Conservation (phyloP, 2,797 vertebrate species). For the Notolabrus celidotus region DNA sequence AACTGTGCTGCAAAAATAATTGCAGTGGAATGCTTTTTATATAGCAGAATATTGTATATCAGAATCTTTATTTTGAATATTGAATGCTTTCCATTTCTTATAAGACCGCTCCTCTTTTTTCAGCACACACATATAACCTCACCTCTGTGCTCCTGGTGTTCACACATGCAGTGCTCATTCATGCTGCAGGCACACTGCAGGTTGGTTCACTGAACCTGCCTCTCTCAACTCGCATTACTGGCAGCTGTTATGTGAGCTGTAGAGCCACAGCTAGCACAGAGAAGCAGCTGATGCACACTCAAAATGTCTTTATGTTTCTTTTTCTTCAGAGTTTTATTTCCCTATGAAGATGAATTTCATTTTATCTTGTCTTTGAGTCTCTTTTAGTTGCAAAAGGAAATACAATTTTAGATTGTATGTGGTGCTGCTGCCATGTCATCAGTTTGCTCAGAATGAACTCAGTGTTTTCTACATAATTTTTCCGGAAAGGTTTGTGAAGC, state of each 20-base stretch:
- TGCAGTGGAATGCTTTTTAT: too few relatives aligned
- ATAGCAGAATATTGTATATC: neutral
- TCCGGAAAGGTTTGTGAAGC: conserved; percentile 1
- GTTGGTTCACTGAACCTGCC: conserved; percentile 32
- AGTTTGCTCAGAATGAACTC: conserved; percentile 14
- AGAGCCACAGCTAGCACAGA: conserved; percentile 23
- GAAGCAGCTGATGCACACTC: conserved; percentile 35
- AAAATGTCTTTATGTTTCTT: conserved; percentile 23
- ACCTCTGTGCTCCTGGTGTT: conserved; percentile 18
- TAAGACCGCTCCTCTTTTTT: neutral
- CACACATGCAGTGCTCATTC: conserved; percentile 44
- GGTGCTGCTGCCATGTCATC: conserved; percentile 25
- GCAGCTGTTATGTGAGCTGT: conserved; percentile 43
- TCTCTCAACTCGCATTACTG: conserved; percentile 38
- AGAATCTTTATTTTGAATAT: neutral
- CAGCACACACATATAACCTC: conserved; percentile 6
- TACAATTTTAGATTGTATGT: conserved; percentile 18
- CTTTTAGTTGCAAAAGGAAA: neutral
- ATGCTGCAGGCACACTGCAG: conserved; percentile 43
- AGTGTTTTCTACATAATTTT: conserved; percentile 14
- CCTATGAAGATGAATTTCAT: conserved; percentile 16
- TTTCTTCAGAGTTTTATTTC: conserved; percentile 17
- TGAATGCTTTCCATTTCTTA: neutral
- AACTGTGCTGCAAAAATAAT: neutral
- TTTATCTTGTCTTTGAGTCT: neutral